Base-by-base conservation (phyloP, 2,797 vertebrate species). In the Tiaroga cobitis region DNA sequence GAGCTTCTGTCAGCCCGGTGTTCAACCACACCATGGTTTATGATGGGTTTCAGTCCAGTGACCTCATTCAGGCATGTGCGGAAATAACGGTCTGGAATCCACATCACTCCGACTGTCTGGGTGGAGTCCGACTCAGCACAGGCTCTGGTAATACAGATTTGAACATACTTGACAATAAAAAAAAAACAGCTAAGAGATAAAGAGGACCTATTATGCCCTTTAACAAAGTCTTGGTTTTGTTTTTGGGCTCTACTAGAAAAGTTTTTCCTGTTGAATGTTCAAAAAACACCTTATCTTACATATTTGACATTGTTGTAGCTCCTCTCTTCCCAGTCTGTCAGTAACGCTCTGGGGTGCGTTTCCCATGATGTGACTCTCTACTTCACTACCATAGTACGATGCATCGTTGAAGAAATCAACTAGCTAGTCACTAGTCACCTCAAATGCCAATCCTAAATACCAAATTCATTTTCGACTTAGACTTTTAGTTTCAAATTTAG, bases 11-110 rank as follows among this genome's bases (percentile, higher is more conserved):
- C 89, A 97, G 94, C 91, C 98, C 98, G 0, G 89, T 95, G 41
- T 99, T 97, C 90, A 99, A 99, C 93, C 98, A 99, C 94, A 99
- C 98, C 87, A 99, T 99, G 98, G 98, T 99, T 68, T 99, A 99
- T 0, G 98, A 99, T 0, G 98, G 98, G 89, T 97, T 99, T 89
- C 94, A 96, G 67, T 90, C 89, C 70, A 93, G 93, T 11, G 98
- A 99, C 93, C 89, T 99, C 91, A 91, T 81, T 0, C 96, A 99
- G 91, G 97, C 97, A 0, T 99, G 98, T 0, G 96, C 97, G 0
- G 98, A 99, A 90, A 95, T 99, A 89, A 97, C 96, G 0, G 92
- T 99, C 69, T 99, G 94, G 94, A 91, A 94, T n/a, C 29, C 94
- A 75, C 91, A 92, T 34, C 88, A 92, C 83, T 95, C 92, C 87